These are phyloP conservation scores for Mirounga angustirostris DNA, from an alignment of 2,113 vertebrate species.

Conservation along the genomic window DNA sequence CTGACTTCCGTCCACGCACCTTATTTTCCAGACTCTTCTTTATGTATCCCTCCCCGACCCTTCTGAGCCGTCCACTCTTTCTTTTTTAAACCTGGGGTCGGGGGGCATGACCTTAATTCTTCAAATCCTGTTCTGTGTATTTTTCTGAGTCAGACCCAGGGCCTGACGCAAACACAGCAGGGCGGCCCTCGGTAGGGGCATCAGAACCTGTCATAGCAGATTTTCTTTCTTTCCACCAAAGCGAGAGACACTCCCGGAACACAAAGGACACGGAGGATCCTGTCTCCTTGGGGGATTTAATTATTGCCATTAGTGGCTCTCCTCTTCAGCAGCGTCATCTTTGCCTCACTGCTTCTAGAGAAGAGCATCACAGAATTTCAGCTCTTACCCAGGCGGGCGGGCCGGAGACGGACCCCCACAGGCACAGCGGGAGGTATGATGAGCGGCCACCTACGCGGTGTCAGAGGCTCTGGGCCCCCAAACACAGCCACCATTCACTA, in stretches of 20 bases:
- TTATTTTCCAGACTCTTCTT: background rate
- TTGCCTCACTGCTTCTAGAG: slow-evolving; percentile 53
- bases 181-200: background rate
- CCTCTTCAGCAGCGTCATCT: background rate
- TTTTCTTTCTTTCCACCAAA: slow-evolving; percentile 46
- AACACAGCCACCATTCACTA: background rate
- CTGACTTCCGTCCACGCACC: background rate
- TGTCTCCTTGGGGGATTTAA: slow-evolving; percentile 44
- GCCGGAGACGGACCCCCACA: background rate
- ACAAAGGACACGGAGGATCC: slow-evolving; percentile 25
- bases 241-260: background rate
- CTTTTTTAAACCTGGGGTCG: background rate
- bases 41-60: background rate
- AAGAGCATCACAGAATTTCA: slow-evolving; percentile 39
- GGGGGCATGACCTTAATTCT: slow-evolving; percentile 3
- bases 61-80: background rate
- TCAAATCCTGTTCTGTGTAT: slow-evolving; percentile 3
- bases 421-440: background rate
- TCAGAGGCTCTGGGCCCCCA: background rate
- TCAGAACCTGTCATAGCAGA: background rate
- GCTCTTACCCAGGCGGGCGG: background rate
- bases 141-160: background rate
- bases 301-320: slow-evolving; percentile 44
- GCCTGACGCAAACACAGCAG: background rate
- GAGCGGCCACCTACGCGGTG: background rate